phyloP scores from a whole-genome alignment of 2,888 invertebrate genomes.

The Octonoba sinensis region DNA sequence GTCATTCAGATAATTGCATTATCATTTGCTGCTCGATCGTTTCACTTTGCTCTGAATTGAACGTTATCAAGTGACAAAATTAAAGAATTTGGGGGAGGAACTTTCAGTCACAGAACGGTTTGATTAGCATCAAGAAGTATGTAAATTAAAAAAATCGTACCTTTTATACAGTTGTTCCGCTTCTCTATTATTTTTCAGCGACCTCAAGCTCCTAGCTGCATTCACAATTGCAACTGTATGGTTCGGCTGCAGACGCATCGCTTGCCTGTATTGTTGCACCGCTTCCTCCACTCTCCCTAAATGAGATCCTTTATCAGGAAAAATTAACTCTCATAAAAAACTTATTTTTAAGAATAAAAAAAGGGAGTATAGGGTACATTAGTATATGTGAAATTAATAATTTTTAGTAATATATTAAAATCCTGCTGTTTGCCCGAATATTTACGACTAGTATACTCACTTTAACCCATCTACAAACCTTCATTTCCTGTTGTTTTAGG shows the following conservation, averaged over 20 bases:
- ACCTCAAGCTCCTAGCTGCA: slow-evolving; percentile 73
- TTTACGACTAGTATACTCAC: too few relatives aligned
- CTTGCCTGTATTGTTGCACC: slow-evolving; percentile 75
- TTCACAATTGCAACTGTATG: slow-evolving; percentile 82
- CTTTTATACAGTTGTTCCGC: slow-evolving; percentile 66
- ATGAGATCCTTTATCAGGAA: not conserved
- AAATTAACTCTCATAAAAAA: too few relatives aligned
- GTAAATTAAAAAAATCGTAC: slow-evolving; percentile 29
- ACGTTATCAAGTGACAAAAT: not conserved
- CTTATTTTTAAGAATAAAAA: too few relatives aligned
- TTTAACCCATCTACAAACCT: too few relatives aligned
- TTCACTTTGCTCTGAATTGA: not conserved
- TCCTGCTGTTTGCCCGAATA: too few relatives aligned
- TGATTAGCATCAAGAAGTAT: not conserved
- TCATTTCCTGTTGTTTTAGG: too few relatives aligned
- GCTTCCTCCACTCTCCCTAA: slow-evolving; percentile 76
- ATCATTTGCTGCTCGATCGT: not conserved
- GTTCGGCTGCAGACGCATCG: slow-evolving; percentile 79
- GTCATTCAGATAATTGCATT: too few relatives aligned
- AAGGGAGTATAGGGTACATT: too few relatives aligned
- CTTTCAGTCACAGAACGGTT: too few relatives aligned
- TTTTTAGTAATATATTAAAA: too few relatives aligned
- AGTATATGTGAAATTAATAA: too few relatives aligned
- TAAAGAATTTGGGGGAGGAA: too few relatives aligned
- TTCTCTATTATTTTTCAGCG: slow-evolving; percentile 63